Evolutionary conservation across 2,797 vertebrate genomes (phyloP), one percentile per base, ranked within the genome.

Genomic region (Protonibea diacanthus): DNA sequence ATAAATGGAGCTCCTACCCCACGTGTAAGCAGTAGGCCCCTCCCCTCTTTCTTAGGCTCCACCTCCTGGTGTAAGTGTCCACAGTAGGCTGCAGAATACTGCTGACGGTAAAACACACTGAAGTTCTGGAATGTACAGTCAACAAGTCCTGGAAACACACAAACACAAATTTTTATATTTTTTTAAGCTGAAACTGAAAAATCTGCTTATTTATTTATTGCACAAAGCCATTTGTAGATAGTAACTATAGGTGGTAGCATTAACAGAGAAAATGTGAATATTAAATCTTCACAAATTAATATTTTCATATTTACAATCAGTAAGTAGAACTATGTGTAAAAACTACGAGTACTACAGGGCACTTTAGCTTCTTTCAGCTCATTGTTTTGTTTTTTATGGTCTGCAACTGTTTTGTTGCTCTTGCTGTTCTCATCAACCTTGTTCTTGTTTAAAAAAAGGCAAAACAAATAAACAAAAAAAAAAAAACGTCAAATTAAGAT

Each of bases 71-170:
- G 96, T 20, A 98, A 86, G 0, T 97, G 94, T 55, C 89, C 91
- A 77, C 95, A 95, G 89, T 97, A 96, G 15, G 97, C 95, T 77
- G 96, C 94, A 0, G 92, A 81, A 0, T 97, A 95, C 85, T 98
- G 97, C 49, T 95, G 94, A 13, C 77, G 94, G 89, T 97, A 98
- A 88, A 96, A 96, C 0, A 91, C 96, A 68, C 96, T 95, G 91
- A 98, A 98, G 92, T 96, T 96, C 86, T 95, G 96, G 85, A 98
- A 92, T 33, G 91, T 80, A 0, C 93, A 94, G 80, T 97, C 96
- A 1, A 96, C 95, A 73, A 95, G 95, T 38, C 96, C 97, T 98
- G 84, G 45, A 84, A 15, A 52, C 29, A 82, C 42, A 80, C 55
- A 75, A 9, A 79, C 18, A 83, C 11, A 71, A 15, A 67, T 3